Conservation (phyloP, 2,113 vertebrate species). For the crab-eating macaque (Macaca fascicularis) region DNA sequence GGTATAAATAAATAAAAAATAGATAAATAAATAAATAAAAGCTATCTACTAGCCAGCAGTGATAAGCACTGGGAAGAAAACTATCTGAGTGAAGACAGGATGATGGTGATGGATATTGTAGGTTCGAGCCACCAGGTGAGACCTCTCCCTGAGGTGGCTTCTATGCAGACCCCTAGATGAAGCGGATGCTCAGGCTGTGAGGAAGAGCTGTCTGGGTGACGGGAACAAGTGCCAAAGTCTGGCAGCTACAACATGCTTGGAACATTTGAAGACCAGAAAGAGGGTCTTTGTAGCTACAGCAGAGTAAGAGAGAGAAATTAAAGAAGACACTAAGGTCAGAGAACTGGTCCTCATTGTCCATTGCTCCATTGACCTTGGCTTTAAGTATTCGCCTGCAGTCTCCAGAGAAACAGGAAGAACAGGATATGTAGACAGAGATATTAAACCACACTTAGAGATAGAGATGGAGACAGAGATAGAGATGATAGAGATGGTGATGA, state of each 20-base stretch:
- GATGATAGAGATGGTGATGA: no score
- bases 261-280: not conserved
- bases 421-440: not conserved
- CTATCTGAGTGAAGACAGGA: not conserved
- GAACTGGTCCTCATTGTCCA: no score
- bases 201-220: fast-evolving
- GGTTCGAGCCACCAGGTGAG: not conserved
- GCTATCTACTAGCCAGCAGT: not conserved
- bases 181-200: fast-evolving
- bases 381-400: not conserved
- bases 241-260: no score
- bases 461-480: not conserved
- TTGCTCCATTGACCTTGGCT: not conserved
- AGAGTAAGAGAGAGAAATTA: not conserved
- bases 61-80: not conserved
- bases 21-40: no score
- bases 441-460: no score
- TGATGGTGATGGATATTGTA: not conserved
- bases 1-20: no score
- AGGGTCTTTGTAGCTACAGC: not conserved
- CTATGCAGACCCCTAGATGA: not conserved
- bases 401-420: not conserved
- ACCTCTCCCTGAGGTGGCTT: not conserved
- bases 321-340: not conserved
- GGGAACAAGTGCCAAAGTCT: not conserved